A percentile compares a stretch with the other conserved stretches of the same genome.
Conservation (phyloP, 1,140 invertebrate genomes). For the Antheraea pernyi region DNA sequence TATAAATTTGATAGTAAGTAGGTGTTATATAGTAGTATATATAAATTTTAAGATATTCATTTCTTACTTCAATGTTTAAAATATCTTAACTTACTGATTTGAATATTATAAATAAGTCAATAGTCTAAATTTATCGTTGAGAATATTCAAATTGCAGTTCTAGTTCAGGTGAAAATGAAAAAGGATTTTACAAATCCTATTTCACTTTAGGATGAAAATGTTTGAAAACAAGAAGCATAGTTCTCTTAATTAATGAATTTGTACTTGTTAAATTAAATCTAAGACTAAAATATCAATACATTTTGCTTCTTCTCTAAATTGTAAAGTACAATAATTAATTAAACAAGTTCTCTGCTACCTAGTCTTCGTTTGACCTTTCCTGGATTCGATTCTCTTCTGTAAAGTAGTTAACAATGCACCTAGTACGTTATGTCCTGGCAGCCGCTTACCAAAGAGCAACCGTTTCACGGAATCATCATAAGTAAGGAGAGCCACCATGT, state of each 20-base stretch:
- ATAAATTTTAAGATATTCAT: no score
- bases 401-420: conserved; percentile 89
- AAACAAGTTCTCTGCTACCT: conserved; percentile 51
- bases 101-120: neutral
- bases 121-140: neutral
- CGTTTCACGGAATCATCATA: conserved; percentile 95
- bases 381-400: conserved; percentile 88
- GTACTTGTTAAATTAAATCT: conserved; percentile 15
- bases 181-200: neutral
- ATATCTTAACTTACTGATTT: neutral
- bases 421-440: conserved; percentile 94
- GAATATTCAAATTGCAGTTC: no score
- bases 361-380: conserved; percentile 67
- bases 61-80: neutral
- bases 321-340: neutral
- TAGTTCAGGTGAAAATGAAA: neutral
- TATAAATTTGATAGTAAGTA: neutral
- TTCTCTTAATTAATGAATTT: conserved; percentile 9
- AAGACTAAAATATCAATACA: conserved; percentile 2
- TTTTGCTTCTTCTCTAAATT: neutral
- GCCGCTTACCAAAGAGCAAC: conserved; percentile 92
- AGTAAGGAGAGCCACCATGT: conserved; percentile 94
- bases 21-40: neutral
- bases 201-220: no score
- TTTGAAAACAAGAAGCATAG: neutral